Base-by-base conservation (phyloP, 37 sponge, comb jelly and placozoan species). In the Ephydatia muelleri region DNA sequence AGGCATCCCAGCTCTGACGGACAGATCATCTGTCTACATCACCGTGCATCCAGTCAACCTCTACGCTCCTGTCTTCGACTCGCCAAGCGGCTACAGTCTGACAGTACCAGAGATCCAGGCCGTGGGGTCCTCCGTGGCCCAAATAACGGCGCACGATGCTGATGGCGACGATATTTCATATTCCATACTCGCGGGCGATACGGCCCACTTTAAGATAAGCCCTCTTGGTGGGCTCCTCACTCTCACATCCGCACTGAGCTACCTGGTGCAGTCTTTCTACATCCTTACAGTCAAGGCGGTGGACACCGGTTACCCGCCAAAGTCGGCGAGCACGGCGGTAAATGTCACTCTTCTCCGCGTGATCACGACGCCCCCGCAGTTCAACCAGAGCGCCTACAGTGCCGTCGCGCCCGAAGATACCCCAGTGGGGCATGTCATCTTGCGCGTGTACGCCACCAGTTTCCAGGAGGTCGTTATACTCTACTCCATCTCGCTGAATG, bases 301-400 rank as follows among this genome's bases (percentile, higher is more conserved):
- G 31, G 95, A 95, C 73, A 6, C 27, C 23, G 95, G 92, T 0
- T 27, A 40, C 23, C 95, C 95, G 25, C 38, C 80, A 8, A 79
- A 26, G 67, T 64, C 36, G 2, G 26, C 92, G 27, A 65, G 35
- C 6, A 79, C 57, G 31, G 39, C 38, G 43, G 78, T 95, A 30
- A 90, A 89, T 72, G 67, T 95, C 39, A 48, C 67, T 13, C 73
- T 95, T 16, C 0, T 67, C 3, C 88, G 89, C 49, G 49, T 87
- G 2, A 95, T 92, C 81, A 83, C 89, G 16, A 90, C 89, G 33
- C 64, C 37, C 38, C 95, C 95, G 6, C 71, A 74, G 48, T 95
- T 95, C 48, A 43, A 65, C 48, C 73, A 70, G 33, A 23, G 74
- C 19, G 5, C 27, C 0, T 95, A 95, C 57, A 26, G 3, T 8